Evolutionary conservation across 2,113 vertebrate genomes (phyloP).

Genomic region (Neolamprologus toae): DNA sequence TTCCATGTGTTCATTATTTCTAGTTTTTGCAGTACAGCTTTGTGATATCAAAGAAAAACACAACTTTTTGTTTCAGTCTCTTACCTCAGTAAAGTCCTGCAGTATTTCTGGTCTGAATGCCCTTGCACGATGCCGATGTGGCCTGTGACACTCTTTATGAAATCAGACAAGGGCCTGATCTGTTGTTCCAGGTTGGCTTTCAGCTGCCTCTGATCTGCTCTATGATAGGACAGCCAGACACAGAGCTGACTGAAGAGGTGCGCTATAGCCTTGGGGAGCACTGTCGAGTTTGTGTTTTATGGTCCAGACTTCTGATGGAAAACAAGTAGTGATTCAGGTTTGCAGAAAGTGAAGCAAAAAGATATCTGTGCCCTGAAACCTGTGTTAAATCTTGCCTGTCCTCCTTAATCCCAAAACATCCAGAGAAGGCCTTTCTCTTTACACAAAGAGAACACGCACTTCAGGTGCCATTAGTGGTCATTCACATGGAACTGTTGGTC

Average conservation of each 20-base stretch:
- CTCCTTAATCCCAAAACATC: neutral
- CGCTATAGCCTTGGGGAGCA: neutral
- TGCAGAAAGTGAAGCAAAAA: neutral
- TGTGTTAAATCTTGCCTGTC: neutral
- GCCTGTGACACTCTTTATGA: neutral
- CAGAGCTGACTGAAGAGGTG: neutral
- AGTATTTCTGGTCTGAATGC: neutral
- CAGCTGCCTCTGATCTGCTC: constrained; percentile 23
- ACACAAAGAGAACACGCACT: neutral
- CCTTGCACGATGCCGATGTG: neutral
- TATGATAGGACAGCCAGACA: neutral
- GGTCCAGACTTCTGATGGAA: neutral
- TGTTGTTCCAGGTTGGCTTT: constrained; percentile 13
- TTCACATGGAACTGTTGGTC: neutral
- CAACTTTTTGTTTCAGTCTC: neutral
- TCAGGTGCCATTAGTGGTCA: neutral
- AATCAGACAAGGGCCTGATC: constrained; percentile 22
- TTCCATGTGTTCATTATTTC: neutral
- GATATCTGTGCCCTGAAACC: neutral
- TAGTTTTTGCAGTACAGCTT: neutral
- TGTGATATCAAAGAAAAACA: neutral
- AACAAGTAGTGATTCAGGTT: neutral
- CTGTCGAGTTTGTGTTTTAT: neutral
- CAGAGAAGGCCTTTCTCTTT: neutral
- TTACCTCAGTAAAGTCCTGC: neutral